Evolutionary conservation across 2,797 vertebrate species (phyloP).

Genomic region (Schizopygopsis pylzovi): DNA sequence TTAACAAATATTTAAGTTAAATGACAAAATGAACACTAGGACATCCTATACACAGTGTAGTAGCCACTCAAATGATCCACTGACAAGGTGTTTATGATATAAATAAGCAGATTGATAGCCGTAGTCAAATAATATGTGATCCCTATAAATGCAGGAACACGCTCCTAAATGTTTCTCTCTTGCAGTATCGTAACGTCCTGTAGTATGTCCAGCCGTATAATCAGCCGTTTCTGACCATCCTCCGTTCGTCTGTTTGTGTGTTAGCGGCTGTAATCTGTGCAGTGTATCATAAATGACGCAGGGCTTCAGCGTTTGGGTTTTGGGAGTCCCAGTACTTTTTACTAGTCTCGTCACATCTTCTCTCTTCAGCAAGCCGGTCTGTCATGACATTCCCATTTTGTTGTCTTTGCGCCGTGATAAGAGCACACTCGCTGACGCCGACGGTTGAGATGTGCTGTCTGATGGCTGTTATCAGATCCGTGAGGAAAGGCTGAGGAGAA

Average conservation of each 20-base stretch:
- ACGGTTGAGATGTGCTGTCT: conserved; percentile 1
- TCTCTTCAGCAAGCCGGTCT: conserved; percentile 10
- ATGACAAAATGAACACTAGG: neutral
- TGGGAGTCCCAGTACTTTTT: conserved; percentile 12
- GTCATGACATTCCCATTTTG: conserved; percentile 35
- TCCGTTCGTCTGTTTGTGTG: neutral
- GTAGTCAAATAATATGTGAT: neutral
- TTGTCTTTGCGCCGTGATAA: conserved; percentile 35
- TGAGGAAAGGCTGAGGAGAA: conserved; percentile 9
- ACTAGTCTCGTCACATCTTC: conserved; percentile 30
- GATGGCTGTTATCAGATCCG: conserved; percentile 23
- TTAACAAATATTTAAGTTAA: neutral
- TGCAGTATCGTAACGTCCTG: neutral
- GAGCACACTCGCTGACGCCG: neutral
- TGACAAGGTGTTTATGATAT: neutral
- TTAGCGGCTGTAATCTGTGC: neutral
- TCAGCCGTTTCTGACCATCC: neutral
- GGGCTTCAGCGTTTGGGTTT: conserved; percentile 12
- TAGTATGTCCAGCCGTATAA: neutral
- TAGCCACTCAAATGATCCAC: neutral
- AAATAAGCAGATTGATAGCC: neutral
- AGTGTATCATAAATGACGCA: neutral
- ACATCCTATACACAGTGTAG: neutral
- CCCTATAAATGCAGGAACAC: neutral
- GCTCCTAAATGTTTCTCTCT: neutral